A percentile compares a stretch with the other conserved stretches of the same genome.
Conservation (phyloP, 37 sponge, comb jelly and placozoan genomes). For the Spongilla lacustris region DNA sequence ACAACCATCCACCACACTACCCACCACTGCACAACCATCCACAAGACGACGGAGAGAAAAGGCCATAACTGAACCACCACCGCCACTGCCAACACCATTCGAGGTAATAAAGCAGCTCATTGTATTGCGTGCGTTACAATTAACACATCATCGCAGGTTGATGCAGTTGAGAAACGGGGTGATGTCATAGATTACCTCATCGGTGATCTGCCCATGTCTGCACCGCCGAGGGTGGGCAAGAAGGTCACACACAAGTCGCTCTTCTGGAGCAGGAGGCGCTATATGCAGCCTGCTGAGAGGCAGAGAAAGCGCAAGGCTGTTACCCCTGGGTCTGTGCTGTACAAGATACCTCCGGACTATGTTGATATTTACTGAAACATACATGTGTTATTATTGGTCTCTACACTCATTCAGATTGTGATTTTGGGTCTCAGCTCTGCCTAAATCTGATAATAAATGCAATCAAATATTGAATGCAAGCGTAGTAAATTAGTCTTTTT, state of each 20-base stretch:
- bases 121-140: no score
- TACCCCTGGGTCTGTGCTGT: not conserved
- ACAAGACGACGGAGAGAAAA: not conserved
- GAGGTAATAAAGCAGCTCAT: no score
- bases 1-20: not conserved
- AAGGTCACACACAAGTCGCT: not conserved
- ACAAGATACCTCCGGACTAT: not conserved
- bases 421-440: no score
- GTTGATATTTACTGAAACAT: not conserved
- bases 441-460: no score
- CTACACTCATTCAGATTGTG: no score
- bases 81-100: not conserved
- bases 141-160: no score
- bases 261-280: not conserved
- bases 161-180: not conserved
- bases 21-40: not conserved
- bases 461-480: no score
- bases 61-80: not conserved
- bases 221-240: not conserved
- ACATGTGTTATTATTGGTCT: no score
- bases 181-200: not conserved
- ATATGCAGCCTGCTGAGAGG: not conserved
- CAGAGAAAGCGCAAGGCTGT: not conserved
- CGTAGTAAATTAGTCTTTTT: no score
- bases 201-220: not conserved